Conservation (phyloP, 2,888 invertebrate species). For the Xanthorhoe spadicearia region DNA sequence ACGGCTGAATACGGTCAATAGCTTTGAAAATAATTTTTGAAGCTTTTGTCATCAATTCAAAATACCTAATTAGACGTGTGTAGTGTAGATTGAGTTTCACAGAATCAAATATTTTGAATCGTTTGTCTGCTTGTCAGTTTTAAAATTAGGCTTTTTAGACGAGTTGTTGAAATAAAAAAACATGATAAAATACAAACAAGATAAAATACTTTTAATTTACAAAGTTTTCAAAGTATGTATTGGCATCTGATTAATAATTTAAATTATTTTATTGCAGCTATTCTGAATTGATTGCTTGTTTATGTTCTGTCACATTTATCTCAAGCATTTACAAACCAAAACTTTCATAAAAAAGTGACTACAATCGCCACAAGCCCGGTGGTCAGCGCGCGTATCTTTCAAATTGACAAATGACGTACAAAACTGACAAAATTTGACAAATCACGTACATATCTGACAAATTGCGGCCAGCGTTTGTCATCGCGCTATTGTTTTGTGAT, state of each 20-base stretch:
- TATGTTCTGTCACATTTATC: not conserved
- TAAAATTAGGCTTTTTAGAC: too few relatives aligned
- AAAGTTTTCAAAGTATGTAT: too few relatives aligned
- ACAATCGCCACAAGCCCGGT: slow-evolving; percentile 44
- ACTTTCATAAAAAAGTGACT: slow-evolving; percentile 15
- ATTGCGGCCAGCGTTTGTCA: slow-evolving; percentile 55
- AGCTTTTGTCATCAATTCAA: not conserved
- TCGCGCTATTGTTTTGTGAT: slow-evolving; percentile 48
- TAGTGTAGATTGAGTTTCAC: too few relatives aligned
- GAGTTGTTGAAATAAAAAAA: too few relatives aligned
- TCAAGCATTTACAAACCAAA: slow-evolving; percentile 4
- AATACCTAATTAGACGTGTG: too few relatives aligned
- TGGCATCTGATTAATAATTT: not conserved
- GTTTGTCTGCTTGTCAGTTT: too few relatives aligned
- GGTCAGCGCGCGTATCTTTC: slow-evolving; percentile 54
- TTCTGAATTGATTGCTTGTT: not conserved
- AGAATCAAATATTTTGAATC: too few relatives aligned
- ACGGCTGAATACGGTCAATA: not conserved
- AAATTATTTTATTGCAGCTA: not conserved
- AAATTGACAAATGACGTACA: slow-evolving; percentile 68
- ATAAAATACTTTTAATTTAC: too few relatives aligned
- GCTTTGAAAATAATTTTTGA: not conserved
- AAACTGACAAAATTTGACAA: slow-evolving; percentile 65
- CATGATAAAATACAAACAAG: too few relatives aligned
- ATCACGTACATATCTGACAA: slow-evolving; percentile 62